Percentiles rank a stretch among this genome's conserved stretches.
phyloP scores from a whole-genome alignment of 64 coral and sea anemone genomes.

The Montipora foliosa region DNA sequence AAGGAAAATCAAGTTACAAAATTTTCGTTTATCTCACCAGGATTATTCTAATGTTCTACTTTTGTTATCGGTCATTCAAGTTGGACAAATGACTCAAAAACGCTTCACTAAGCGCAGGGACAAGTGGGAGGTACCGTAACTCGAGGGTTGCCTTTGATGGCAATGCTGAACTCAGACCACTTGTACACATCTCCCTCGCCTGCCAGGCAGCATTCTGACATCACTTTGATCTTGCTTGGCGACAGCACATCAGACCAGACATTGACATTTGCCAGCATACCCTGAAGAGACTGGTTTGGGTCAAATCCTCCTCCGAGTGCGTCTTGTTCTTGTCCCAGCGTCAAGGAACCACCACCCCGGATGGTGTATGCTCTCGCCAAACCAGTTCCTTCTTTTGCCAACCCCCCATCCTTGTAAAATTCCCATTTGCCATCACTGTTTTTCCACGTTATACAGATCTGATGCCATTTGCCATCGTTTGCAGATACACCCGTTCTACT shows the following conservation, averaged over 20 bases:
- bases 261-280: not conserved
- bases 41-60: too few relatives aligned
- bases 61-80: too few relatives aligned
- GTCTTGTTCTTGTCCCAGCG: not conserved
- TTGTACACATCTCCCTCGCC: not conserved
- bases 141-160: not conserved
- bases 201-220: not conserved
- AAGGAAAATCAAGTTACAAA: too few relatives aligned
- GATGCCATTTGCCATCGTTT: constrained; percentile 37
- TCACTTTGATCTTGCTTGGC: not conserved
- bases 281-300: not conserved
- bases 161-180: not conserved
- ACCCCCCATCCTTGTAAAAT: constrained; percentile 5
- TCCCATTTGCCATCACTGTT: not conserved
- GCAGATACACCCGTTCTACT: not conserved
- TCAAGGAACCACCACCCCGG: not conserved
- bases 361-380: not conserved
- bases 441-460: constrained; percentile 21
- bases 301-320: not conserved
- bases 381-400: not conserved
- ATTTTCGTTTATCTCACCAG: too few relatives aligned
- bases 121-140: not conserved
- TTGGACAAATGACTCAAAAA: not conserved
- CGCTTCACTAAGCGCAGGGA: not conserved
- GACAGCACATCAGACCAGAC: not conserved